Evolutionary conservation across 2,888 invertebrate genomes (phyloP), one percentile per base, ranked within the genome.

Genomic region (Cataglyphis cursor): DNA sequence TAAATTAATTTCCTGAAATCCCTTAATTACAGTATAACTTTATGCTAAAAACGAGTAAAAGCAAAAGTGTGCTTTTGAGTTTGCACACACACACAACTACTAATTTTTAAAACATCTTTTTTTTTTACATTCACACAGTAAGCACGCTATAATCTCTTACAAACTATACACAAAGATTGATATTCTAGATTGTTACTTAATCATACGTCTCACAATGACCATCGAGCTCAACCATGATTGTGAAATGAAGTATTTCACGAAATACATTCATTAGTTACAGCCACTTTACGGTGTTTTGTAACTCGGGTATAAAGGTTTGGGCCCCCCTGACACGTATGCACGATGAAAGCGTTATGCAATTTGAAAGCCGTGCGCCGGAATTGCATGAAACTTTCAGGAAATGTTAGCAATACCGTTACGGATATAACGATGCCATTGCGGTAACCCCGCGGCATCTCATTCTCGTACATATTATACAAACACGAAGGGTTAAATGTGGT

Each of bases 381-480:
- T 80, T 72, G 72, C 72, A 80, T 80, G 78, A 80, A 80, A 80
- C 78, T 80, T 80, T 80, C 72, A 72, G 78, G 78, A 80, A 72
- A 72, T 59, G 78, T 80, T 72, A 72, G 72, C 78, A 72, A 80
- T 80, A 80, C 73, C 78, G 78, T 80, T 80, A 80, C 78, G 78
- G 72, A 80, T 80, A 80, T 80, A 80, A 80, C 78, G 72, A 80
- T 80, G 78, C 78, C 78, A 59, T 72, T 80, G 73, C 78, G 78
- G 72, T 72, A 72, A 59, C 59, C 78, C 78, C 35, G 78, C 44
- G 73, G 78, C 72, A 59, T 80, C 73, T 31, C 78, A 59, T 80
- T 72, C 59, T 59, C 78, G 59, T 72, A 44, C 41, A 78, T 80
- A 72, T 80, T 72, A 35, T 28, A 59, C 73, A 80, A 80, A 80